Percentiles rank a stretch among this genome's conserved stretches.
phyloP scores from a whole-genome alignment of 2,797 vertebrate genomes.

The Ictinia mississippiensis region DNA sequence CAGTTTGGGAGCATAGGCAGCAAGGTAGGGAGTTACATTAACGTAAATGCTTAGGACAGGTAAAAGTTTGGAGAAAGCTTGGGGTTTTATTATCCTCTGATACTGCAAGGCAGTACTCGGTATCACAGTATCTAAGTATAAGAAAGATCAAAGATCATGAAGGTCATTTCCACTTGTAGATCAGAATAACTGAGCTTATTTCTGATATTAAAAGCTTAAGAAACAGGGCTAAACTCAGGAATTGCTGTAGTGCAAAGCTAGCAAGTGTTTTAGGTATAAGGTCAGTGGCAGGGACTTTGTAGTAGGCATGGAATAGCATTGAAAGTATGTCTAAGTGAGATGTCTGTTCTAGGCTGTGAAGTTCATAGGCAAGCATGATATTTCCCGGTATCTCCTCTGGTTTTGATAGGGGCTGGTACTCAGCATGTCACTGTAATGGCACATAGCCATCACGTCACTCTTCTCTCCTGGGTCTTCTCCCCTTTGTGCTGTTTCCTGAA shows the following conservation, averaged over 20 bases:
- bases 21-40: background rate
- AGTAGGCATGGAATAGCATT: background rate
- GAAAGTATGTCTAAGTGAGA: rapidly evolving
- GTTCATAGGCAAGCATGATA: background rate
- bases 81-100: background rate
- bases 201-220: background rate
- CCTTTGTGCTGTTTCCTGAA: background rate
- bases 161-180: background rate
- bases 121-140: background rate
- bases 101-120: background rate
- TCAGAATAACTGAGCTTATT: background rate
- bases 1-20: background rate
- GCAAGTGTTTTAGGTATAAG: background rate
- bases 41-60: background rate
- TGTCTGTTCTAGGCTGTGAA: background rate
- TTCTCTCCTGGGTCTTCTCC: background rate
- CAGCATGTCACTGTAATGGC: background rate
- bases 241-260: background rate
- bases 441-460: background rate
- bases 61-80: background rate
- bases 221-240: background rate
- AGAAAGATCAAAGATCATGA: background rate
- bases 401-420: background rate
- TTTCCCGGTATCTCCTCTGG: background rate
- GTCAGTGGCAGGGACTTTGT: background rate